Evolutionary conservation across 2,888 invertebrate species (phyloP).

Genomic region (Nephrocerus scutellatus): DNA sequence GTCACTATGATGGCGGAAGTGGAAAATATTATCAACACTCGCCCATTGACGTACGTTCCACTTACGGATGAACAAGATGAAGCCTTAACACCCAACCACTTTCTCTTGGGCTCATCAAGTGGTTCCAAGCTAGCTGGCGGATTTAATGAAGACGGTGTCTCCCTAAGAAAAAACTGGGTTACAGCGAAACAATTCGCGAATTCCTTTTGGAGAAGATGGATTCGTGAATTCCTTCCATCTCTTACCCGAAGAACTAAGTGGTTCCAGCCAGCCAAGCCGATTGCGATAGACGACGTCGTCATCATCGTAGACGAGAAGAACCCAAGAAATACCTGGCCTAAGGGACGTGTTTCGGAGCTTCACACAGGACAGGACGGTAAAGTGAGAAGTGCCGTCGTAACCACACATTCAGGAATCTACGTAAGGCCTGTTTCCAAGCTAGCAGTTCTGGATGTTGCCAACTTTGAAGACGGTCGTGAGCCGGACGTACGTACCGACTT

Average conservation of each 20-base stretch:
- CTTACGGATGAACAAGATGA: slow-evolving; percentile 18
- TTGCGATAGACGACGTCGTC: slow-evolving; percentile 15
- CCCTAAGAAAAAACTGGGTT: slow-evolving; percentile 9
- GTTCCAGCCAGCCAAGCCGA: slow-evolving; percentile 14
- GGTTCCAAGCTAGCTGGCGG: slow-evolving; percentile 15
- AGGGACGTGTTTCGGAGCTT: slow-evolving; percentile 7
- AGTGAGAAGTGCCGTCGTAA: slow-evolving; percentile 13
- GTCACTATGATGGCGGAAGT: slow-evolving; percentile 12
- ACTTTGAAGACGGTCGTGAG: too few relatives aligned
- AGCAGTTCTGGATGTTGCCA: slow-evolving; percentile 17
- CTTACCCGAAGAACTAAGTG: slow-evolving; percentile 18
- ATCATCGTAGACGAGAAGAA: slow-evolving; percentile 17
- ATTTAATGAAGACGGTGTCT: slow-evolving; percentile 3
- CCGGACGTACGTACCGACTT: too few relatives aligned
- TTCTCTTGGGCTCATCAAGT: slow-evolving; percentile 22
- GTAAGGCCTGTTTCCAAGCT: too few relatives aligned
- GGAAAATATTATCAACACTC: slow-evolving; percentile 24
- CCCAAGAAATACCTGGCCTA: slow-evolving; percentile 17
- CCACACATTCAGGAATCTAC: slow-evolving; percentile 12
- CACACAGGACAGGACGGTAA: slow-evolving; percentile 6
- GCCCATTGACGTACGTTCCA: slow-evolving; percentile 15
- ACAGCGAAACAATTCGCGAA: slow-evolving; percentile 15
- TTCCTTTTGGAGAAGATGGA: slow-evolving; percentile 17
- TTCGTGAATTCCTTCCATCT: slow-evolving; percentile 14
- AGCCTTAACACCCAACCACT: slow-evolving; percentile 28